Evolutionary conservation across 1,140 invertebrate species (phyloP), one percentile per base, ranked within the genome.

Genomic region (Drosophila suzukii): DNA sequence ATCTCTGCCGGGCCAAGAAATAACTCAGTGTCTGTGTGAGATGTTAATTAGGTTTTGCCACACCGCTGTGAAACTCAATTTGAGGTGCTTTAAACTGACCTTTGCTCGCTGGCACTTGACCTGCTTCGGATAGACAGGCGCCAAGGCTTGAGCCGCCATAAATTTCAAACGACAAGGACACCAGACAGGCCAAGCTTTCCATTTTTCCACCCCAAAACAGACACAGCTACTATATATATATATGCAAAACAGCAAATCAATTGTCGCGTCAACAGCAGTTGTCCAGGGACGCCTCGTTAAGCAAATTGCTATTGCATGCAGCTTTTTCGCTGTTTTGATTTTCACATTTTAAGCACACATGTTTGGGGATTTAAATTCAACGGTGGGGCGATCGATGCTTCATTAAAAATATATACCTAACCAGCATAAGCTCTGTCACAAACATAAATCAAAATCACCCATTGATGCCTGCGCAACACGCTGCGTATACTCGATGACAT

Each of bases 11-110:
- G 53, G 44, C 68, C 67, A 60, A 73, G 68, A 38, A 72, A 73
- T 73, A 51, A 46, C 67, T 54, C 41, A 61, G 68, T 62, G 30
- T 24, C 4, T 68, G 43, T 58, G 47, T 41, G 51, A 63, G 55
- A 81, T 75, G 79, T 83, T 86, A 88, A 86, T 86, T 88, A 86
- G 83, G 71, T 86, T 88, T 71, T 50, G 70, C 24, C 70, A 68
- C 63, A 62, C 17, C 34, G 41, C 38, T 67, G 41, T 56, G 54
- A 50, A 61, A 53, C 54, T 51, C 46, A 67, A 51, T 47, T 68
- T 58, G 59, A 50, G 34, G 50, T 75, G 81, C 60, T 54, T 47
- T 77, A 72, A 66, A 62, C 59, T 89, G 83, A 88, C 84, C 84
- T 86, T 86, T 89, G 74, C 56, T 50, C 30, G 65, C 17, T 59